Evolutionary conservation across 64 coral and sea anemone genomes (phyloP).

Genomic region (Montipora sp.): DNA sequence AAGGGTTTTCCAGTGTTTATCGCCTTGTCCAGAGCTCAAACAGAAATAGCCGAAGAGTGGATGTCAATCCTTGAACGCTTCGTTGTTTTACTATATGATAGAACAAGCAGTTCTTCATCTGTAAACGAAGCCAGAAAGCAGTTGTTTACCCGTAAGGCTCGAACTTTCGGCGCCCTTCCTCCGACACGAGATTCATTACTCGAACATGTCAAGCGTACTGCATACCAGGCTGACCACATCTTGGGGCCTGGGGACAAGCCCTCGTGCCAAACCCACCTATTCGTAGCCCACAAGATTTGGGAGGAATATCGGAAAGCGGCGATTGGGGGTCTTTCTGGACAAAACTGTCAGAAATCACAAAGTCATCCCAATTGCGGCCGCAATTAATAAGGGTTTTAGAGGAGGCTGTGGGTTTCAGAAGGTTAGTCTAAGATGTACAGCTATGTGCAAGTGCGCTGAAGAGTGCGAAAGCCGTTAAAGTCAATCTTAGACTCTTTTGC

Average conservation of each 20-base stretch:
- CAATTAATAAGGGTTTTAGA: not conserved
- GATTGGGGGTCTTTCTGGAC: constrained; percentile 34
- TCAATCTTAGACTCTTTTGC: too few relatives aligned
- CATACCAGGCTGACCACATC: too few relatives aligned
- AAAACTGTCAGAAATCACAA: constrained; percentile 14
- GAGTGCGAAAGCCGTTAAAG: too few relatives aligned
- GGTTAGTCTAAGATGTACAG: not conserved
- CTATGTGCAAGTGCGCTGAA: too few relatives aligned
- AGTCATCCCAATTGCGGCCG: not conserved
- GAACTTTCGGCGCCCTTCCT: too few relatives aligned
- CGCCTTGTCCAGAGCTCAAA: not conserved
- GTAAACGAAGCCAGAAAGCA: not conserved
- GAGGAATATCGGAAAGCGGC: too few relatives aligned
- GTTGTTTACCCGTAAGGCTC: not conserved
- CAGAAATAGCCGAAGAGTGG: too few relatives aligned
- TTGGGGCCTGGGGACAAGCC: too few relatives aligned
- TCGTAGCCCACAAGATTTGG: too few relatives aligned
- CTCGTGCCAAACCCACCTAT: too few relatives aligned
- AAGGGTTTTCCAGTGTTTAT: constrained; percentile 22
- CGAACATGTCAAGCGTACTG: too few relatives aligned
- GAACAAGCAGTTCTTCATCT: not conserved
- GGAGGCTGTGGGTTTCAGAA: not conserved
- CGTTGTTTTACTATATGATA: constrained; percentile 55
- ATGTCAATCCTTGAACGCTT: constrained; percentile 44
- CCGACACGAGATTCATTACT: too few relatives aligned